Evolutionary conservation across 2,797 vertebrate species (phyloP).

Genomic region (Chaetophractus vellerosus): DNA sequence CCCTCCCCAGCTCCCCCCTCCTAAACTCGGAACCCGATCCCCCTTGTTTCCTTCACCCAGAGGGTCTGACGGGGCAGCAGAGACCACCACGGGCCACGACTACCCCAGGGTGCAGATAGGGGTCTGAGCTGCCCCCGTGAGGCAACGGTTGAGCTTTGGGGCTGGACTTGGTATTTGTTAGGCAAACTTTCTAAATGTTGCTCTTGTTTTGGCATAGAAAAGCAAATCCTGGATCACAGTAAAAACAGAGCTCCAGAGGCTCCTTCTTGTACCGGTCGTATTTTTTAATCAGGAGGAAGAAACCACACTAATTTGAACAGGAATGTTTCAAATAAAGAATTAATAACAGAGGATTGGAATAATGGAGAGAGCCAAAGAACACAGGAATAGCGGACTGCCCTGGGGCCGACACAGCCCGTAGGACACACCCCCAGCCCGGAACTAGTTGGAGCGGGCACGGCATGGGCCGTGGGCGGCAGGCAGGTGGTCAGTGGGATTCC

Average conservation of each 20-base stretch:
- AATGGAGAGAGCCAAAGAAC: not conserved
- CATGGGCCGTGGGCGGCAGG: rapidly evolving
- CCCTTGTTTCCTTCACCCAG: not conserved
- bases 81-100: rapidly evolving
- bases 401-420: not conserved
- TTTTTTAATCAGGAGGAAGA: not conserved
- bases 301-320: not conserved
- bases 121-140: no score
- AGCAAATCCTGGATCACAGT: not conserved
- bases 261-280: not conserved
- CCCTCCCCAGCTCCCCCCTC: not conserved
- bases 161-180: not conserved
- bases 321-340: no score
- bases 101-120: not conserved
- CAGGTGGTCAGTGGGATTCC: not conserved
- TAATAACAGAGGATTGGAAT: not conserved
- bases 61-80: rapidly evolving
- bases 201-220: not conserved
- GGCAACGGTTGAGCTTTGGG: not conserved
- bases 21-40: no score
- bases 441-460: not conserved
- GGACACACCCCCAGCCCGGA: no score
- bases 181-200: not conserved
- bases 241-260: not conserved
- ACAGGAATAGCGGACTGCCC: not conserved